These are phyloP conservation scores for Capromys pilorides DNA, from an alignment of 2,797 vertebrate species.

Conservation along the genomic window DNA sequence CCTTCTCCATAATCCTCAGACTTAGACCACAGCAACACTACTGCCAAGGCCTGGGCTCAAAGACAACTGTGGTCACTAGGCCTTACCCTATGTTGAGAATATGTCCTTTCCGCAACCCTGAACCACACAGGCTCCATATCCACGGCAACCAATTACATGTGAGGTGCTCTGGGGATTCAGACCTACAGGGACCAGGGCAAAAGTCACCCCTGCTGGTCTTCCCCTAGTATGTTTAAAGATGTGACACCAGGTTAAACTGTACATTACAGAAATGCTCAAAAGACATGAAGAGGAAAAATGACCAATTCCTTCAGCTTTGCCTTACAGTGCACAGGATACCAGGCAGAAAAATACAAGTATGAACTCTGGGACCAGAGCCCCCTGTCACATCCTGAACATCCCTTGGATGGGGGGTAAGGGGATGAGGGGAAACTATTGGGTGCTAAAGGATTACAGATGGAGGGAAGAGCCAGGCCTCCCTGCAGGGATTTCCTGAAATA, in stretches of 20 bases:
- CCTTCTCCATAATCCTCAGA: background rate
- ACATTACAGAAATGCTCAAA: background rate
- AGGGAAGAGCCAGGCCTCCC: background rate
- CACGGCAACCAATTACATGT: background rate
- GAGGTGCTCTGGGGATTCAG: background rate
- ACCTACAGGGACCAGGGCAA: background rate
- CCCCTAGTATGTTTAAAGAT: slow-evolving; percentile 11
- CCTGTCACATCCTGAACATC: background rate
- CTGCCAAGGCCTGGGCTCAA: background rate
- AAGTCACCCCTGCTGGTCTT: background rate
- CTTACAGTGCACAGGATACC: background rate
- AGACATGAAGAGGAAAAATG: background rate
- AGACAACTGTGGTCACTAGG: background rate
- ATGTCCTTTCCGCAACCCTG: background rate
- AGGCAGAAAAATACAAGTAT: background rate
- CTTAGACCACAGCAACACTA: background rate
- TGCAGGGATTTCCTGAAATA: background rate
- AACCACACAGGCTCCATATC: background rate
- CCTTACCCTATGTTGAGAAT: background rate
- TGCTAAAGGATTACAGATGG: background rate
- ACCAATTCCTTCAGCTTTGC: background rate
- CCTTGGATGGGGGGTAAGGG: background rate
- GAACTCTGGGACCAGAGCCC: background rate
- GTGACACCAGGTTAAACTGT: background rate
- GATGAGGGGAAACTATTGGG: background rate